These are phyloP conservation scores for Eupelmus urozonus DNA, from an alignment of 2,888 invertebrate genomes.

Conservation along the genomic window DNA sequence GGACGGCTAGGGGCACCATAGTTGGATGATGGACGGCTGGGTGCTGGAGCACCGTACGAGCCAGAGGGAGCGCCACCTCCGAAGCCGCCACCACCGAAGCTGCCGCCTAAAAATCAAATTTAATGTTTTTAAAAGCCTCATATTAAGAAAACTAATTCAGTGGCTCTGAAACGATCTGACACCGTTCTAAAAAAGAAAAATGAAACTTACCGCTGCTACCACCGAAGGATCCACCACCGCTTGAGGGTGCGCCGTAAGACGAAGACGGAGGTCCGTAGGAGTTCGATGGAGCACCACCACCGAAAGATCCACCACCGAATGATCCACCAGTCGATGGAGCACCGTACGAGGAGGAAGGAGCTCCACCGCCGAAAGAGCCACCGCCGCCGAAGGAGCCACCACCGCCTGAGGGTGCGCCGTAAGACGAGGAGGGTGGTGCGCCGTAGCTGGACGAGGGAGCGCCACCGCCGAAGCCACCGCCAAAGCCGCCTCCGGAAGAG, in stretches of 20 bases:
- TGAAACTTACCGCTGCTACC: slow-evolving; percentile 62
- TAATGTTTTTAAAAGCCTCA: too few species aligned
- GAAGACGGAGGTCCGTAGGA: slow-evolving; percentile 72
- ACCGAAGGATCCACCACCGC: slow-evolving; percentile 66
- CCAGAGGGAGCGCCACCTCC: slow-evolving; percentile 65
- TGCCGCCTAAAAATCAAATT: slow-evolving; percentile 61
- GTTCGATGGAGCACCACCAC: slow-evolving; percentile 65
- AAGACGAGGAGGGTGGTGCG: slow-evolving; percentile 76
- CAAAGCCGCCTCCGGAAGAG: slow-evolving; percentile 78
- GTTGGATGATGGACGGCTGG: slow-evolving; percentile 70
- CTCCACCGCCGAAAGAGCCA: slow-evolving; percentile 65
- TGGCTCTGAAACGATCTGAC: too few species aligned
- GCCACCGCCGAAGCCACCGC: slow-evolving; percentile 68
- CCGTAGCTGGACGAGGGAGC: slow-evolving; percentile 72
- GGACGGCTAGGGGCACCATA: slow-evolving; percentile 67
- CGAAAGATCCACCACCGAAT: slow-evolving; percentile 63
- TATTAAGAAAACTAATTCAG: too few species aligned
- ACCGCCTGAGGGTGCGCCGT: slow-evolving; percentile 73
- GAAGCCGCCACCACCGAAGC: slow-evolving; percentile 62
- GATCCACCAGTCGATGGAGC: slow-evolving; percentile 68
- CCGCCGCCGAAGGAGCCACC: slow-evolving; percentile 68
- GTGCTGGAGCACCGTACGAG: slow-evolving; percentile 61
- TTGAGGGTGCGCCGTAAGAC: slow-evolving; percentile 77
- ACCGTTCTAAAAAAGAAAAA: too few species aligned
- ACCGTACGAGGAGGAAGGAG: slow-evolving; percentile 72